A percentile compares a stretch with the other conserved stretches of the same genome.
Conservation (phyloP, 2,113 vertebrate genomes). For the Pseudopodoces humilis region DNA sequence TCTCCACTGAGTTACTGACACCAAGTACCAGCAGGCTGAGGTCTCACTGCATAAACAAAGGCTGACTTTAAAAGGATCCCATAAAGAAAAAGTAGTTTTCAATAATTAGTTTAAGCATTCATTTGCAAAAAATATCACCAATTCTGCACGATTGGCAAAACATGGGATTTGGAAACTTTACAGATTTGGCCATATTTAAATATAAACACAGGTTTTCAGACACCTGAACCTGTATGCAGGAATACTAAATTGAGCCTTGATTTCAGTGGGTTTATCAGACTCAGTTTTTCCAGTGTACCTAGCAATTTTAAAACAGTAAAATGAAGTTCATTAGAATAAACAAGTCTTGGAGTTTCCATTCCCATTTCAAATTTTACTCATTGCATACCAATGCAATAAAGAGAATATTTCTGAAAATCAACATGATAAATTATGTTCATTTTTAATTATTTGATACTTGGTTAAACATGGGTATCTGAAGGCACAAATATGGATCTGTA, state of each 20-base stretch:
- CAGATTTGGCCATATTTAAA: background rate
- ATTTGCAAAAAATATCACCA: background rate
- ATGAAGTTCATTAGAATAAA: background rate
- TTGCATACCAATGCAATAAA: background rate
- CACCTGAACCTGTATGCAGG: background rate
- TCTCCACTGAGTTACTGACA: background rate
- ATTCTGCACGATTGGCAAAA: background rate
- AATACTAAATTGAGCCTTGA: background rate
- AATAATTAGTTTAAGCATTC: background rate
- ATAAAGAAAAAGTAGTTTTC: background rate
- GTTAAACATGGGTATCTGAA: constrained; percentile 15
- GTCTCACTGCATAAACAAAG: background rate
- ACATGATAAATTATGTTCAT: background rate
- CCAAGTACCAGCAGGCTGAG: background rate
- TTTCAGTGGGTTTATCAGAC: background rate
- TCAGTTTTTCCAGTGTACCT: background rate
- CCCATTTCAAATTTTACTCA: background rate
- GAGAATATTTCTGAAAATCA: background rate
- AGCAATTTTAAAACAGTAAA: background rate
- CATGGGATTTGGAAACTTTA: background rate
- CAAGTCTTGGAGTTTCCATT: background rate
- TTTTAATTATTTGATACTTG: constrained; percentile 39
- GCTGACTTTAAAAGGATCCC: background rate
- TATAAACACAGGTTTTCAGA: background rate
- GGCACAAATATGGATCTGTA: background rate